Conservation (phyloP, 2,888 invertebrate species). For the Pyralis farinalis region DNA sequence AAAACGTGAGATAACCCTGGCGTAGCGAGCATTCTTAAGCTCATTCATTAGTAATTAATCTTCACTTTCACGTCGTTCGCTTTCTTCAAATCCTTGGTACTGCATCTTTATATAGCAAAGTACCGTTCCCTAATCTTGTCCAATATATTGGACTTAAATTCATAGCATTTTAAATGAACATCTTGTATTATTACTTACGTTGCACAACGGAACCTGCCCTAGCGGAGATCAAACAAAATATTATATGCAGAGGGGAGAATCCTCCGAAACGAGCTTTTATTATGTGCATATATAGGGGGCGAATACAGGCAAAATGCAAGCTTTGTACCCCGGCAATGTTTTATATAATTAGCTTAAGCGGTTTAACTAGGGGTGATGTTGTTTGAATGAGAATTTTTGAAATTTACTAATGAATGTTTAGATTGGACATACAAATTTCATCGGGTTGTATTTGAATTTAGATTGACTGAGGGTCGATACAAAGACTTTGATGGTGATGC, state of each 20-base stretch:
- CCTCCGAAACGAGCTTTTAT: constrained; percentile 54
- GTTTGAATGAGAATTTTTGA: constrained; percentile 53
- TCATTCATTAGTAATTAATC: no score
- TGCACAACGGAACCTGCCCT: constrained; percentile 34
- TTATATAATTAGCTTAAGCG: constrained; percentile 77
- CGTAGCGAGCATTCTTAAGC: no score
- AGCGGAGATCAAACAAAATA: constrained; percentile 73
- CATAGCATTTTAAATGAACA: constrained; percentile 13
- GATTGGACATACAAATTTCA: constrained; percentile 66
- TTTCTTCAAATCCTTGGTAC: background rate
- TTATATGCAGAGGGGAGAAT: constrained; percentile 58
- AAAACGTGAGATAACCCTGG: no score
- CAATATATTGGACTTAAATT: background rate
- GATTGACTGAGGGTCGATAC: constrained; percentile 47
- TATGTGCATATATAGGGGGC: constrained; percentile 58
- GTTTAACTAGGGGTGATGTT: constrained; percentile 57
- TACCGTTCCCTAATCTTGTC: no score
- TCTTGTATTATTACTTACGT: constrained; percentile 20
- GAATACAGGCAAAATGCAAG: constrained; percentile 42
- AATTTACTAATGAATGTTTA: constrained; percentile 73
- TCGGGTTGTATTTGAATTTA: constrained; percentile 63
- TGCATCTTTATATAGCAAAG: no score
- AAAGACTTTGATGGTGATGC: constrained; percentile 42
- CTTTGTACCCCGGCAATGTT: constrained; percentile 54
- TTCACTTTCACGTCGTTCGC: no score